Evolutionary conservation across 2,113 vertebrate genomes (phyloP).

Genomic region (Poeciliopsis prolifica): DNA sequence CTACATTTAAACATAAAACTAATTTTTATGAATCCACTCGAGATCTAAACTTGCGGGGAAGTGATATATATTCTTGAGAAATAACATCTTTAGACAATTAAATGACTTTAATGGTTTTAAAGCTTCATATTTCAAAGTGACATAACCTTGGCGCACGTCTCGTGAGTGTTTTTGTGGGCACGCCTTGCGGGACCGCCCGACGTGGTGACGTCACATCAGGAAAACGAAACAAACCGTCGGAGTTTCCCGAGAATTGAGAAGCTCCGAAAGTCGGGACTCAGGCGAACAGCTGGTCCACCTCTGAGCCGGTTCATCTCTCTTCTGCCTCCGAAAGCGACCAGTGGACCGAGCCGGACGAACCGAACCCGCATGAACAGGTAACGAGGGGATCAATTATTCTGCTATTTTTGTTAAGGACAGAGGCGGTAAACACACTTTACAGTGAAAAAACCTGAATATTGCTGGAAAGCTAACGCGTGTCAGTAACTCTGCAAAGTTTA

Average conservation of each 20-base stretch:
- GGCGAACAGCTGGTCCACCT: neutral
- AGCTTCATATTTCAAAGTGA: neutral
- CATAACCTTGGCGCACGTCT: too few species aligned
- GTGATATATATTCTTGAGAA: too few species aligned
- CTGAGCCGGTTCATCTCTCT: neutral
- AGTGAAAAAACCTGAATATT: neutral
- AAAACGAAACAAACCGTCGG: slow-evolving; percentile 75
- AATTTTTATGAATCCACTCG: too few species aligned
- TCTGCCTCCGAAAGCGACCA: neutral
- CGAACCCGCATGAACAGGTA: slow-evolving; percentile 12
- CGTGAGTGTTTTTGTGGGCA: neutral
- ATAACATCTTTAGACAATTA: too few species aligned
- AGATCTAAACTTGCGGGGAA: too few species aligned
- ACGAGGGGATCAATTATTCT: neutral
- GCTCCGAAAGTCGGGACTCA: neutral
- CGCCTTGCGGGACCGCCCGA: neutral
- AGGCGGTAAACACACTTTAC: neutral
- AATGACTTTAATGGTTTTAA: neutral
- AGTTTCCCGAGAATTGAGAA: slow-evolving; percentile 61
- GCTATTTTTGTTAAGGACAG: neutral
- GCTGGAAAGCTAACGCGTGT: neutral
- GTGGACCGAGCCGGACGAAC: neutral
- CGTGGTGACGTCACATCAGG: slow-evolving; percentile 44
- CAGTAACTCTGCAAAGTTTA: neutral
- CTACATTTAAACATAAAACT: too few species aligned